These are phyloP conservation scores for Myotis brandtii DNA, from an alignment of 2,113 vertebrate genomes.

Conservation along the genomic window DNA sequence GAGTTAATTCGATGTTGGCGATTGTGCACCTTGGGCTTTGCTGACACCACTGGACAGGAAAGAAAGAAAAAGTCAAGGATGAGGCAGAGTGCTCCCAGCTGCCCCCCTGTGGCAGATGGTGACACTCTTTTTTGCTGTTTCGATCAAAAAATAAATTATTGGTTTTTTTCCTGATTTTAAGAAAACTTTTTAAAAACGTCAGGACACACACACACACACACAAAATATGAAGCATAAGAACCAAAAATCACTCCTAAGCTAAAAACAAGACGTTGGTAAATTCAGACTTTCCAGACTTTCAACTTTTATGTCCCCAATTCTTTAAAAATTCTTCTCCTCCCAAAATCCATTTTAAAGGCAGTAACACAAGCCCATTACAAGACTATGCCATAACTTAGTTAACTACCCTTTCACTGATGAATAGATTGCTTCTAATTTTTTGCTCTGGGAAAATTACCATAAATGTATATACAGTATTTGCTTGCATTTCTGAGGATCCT, in stretches of 20 bases:
- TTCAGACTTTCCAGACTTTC: not conserved
- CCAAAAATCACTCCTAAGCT: conserved; percentile 27
- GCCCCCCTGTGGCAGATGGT: conserved; percentile 43
- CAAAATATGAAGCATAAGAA: not conserved
- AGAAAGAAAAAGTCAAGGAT: not conserved
- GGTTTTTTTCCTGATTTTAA: not conserved
- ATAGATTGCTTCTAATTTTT: not conserved
- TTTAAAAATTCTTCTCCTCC: conserved; percentile 2
- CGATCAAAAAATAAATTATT: not conserved
- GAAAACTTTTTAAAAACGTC: not conserved
- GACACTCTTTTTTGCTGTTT: not conserved
- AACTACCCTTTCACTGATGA: not conserved
- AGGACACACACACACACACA: not conserved
- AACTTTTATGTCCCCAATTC: not conserved
- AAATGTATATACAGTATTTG: not conserved
- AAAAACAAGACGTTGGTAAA: not conserved
- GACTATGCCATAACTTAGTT: not conserved
- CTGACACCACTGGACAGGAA: conserved; percentile 89
- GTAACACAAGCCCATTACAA: not conserved
- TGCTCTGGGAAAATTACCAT: not conserved
- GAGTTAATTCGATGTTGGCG: conserved; percentile 92
- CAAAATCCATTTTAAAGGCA: conserved; percentile 8
- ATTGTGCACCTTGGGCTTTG: conserved; percentile 93
- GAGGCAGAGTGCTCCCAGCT: conserved; percentile 8
- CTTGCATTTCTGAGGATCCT: not conserved